Evolutionary conservation across 2,113 vertebrate genomes (phyloP).

Genomic region (Ahaetulla prasina): DNA sequence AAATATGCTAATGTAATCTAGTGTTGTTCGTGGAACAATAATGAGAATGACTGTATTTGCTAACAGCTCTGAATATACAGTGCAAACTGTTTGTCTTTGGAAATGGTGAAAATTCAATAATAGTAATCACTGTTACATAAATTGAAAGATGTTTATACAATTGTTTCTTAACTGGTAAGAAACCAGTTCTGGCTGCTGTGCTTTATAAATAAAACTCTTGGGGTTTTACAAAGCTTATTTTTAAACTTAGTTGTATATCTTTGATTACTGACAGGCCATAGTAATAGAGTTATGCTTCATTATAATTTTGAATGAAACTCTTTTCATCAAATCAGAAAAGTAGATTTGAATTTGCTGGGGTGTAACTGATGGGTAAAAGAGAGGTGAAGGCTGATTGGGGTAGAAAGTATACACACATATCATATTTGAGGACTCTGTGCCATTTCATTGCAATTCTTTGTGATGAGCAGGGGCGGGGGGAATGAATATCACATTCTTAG

Average conservation of each 20-base stretch:
- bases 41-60: constrained; percentile 9
- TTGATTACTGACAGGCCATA: background rate
- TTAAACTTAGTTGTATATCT: background rate
- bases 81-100: background rate
- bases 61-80: constrained; percentile 15
- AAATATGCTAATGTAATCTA: background rate
- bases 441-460: background rate
- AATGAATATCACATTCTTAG: background rate
- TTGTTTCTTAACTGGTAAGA: background rate
- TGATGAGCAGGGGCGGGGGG: background rate
- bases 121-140: constrained; percentile 4
- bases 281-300: background rate
- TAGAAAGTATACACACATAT: background rate
- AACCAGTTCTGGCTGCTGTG: background rate
- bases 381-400: background rate
- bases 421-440: too few species aligned
- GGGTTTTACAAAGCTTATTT: background rate
- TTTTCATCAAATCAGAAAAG: background rate
- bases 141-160: constrained; percentile 9
- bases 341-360: background rate
- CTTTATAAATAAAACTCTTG: background rate
- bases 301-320: constrained; percentile 5
- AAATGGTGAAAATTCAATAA: background rate
- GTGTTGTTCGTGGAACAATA: background rate
- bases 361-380: background rate